Evolutionary conservation across 2,113 vertebrate species (phyloP).

Genomic region (Cyphomyrus plagiostoma): DNA sequence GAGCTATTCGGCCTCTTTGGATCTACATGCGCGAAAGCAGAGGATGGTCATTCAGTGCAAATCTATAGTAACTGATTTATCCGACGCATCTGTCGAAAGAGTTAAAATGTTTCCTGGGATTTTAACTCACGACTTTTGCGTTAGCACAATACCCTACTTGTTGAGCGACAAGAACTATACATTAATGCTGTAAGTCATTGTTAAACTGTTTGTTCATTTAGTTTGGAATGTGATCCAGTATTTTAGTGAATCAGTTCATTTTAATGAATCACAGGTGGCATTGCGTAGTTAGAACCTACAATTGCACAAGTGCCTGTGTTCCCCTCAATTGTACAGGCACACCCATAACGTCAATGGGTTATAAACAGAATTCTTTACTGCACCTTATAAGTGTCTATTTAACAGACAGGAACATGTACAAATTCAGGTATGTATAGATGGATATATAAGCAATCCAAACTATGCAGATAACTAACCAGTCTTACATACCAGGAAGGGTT

Average conservation of each 20-base stretch:
- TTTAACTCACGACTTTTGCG: not conserved
- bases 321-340: not conserved
- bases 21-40: not conserved
- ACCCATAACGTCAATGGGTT: not conserved
- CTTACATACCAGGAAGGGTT: not conserved
- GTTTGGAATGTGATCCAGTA: not conserved
- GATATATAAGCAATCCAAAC: not conserved
- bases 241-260: not conserved
- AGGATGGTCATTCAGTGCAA: not conserved
- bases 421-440: not conserved
- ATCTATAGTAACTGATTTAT: not conserved
- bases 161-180: not conserved
- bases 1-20: not conserved
- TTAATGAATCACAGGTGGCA: not conserved
- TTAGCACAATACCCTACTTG: not conserved
- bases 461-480: not conserved
- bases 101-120: not conserved
- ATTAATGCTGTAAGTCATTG: not conserved
- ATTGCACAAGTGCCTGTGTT: not conserved
- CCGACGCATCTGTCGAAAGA: too few species aligned
- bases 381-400: not conserved
- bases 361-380: not conserved
- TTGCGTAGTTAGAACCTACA: not conserved
- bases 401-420: not conserved
- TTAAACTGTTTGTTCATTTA: not conserved